Evolutionary conservation across 2,113 vertebrate genomes (phyloP), one percentile per base, ranked within the genome.

Genomic region (Bambusicola thoracicus): DNA sequence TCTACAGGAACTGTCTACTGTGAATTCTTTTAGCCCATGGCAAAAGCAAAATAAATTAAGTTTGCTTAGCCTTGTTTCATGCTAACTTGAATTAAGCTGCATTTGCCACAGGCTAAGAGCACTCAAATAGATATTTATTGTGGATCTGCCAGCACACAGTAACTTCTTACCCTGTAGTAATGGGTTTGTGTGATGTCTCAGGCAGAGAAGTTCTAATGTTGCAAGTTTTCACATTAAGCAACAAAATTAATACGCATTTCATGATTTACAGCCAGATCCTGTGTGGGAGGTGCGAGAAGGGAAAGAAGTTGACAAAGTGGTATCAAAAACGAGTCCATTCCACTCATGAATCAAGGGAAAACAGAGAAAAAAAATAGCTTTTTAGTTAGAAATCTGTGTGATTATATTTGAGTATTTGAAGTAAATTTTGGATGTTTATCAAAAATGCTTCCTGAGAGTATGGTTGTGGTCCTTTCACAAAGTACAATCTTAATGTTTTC

Each of bases 11-110:
- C 62, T 12, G 3, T 13, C 27, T 53, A 36, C 48, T 91, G 67
- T 53, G 51, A 53, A 53, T 53, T 53, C 51, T 53, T 53, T 85
- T 89, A 80, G 85, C 89, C 84, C 86, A 74, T 81, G 84, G 91
- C 87, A 78, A 92, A 76, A 58, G 24, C 48, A 85, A 56, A 1
- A 16, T 85, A 89, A 94, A 93, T 91, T 89, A 89, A 81, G 78
- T 89, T 53, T 53, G 51, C 27, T 53, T 53, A 32, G 53, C 53
- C 53, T 56, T 56, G 29, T 32, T 56, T 56, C 53, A 82, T 70
- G 70, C 30, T 85, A 92, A 94, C 79, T 85, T 78, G 94, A 94
- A 94, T 95, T 95, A 85, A 92, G 94, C 91, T 91, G 76, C 81
- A 91, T 94, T 95, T 87, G 78, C 93, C 81, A 48, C 15, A 10